These are phyloP conservation scores for Brachypteracias leptosomus DNA, from an alignment of 2,113 vertebrate genomes.

Conservation along the genomic window DNA sequence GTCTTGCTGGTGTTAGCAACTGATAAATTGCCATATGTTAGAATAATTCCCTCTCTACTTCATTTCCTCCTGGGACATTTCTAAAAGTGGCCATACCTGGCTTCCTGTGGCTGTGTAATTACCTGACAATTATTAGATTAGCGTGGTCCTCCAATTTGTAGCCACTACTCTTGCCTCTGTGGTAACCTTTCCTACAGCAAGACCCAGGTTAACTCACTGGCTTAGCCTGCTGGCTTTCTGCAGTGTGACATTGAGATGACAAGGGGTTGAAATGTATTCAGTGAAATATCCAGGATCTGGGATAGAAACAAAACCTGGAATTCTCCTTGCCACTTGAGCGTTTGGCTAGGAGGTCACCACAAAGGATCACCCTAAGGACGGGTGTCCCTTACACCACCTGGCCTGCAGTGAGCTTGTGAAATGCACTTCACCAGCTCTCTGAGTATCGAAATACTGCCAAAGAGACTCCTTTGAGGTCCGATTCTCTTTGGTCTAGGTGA, in stretches of 20 bases:
- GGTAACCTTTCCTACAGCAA: background rate
- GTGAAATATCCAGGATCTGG: background rate
- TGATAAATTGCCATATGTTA: background rate
- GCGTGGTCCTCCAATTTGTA: background rate
- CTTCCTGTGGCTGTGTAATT: background rate
- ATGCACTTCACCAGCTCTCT: background rate
- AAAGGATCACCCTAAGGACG: accelerated
- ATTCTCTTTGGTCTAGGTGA: background rate
- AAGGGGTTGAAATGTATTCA: background rate
- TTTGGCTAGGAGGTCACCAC: background rate
- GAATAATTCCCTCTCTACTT: background rate
- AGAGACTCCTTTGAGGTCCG: background rate
- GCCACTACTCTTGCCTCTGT: background rate
- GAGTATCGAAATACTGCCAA: background rate
- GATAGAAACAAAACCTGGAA: background rate
- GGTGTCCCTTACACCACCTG: background rate
- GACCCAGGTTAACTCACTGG: background rate
- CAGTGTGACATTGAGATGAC: accelerated
- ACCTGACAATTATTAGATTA: background rate
- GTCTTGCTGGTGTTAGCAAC: background rate
- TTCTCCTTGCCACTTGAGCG: background rate
- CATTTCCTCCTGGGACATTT: background rate
- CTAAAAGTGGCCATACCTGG: background rate
- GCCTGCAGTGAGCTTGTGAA: background rate
- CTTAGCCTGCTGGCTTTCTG: background rate